Evolutionary conservation across 1,140 invertebrate species (phyloP), one percentile per base, ranked within the genome.

Genomic region (Drosophila murphyi): DNA sequence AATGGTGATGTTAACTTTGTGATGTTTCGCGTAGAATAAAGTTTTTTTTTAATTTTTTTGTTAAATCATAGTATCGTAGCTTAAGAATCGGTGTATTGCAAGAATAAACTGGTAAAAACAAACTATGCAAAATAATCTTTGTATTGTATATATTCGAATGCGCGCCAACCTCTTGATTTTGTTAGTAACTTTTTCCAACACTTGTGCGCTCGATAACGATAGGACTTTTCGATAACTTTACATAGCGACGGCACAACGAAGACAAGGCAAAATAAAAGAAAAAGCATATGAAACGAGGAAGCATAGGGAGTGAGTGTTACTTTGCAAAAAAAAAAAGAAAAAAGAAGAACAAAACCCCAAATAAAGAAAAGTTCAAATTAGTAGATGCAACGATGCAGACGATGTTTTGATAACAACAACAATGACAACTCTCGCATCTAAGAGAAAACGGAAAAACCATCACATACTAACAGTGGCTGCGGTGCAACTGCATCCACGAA

Each of bases 251-350:
- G 68, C 52, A 71, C 43, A 64, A 48, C 52, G 59, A 72, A 76
- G 68, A 72, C 68, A 71, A 76, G 67, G 68, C 68, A 76, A 71
- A 75, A 76, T 52, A 64, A 64, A 70, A 72, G 55, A 71, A 76
- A 76, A 76, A 62, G 60, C 60, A 76, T 71, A 75, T 70, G 72
- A 74, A 75, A 72, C 63, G 48, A 68, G 71, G 57, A 52, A 75
- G 72, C 72, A 70, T 63, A 72, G 61, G 73, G 73, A 76, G 73
- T 76, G 73, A 76, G 73, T 76, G 73, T 76, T 76, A 76, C 73
- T 76, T 72, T 72, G 69, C 70, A 68, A 67, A 65, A 71, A 35
- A n/a, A 63, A 65, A 62, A 56, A 52, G 56, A 70, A 73, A 67
- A 55, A 73, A 48, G 64, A 62, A 56, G 55, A 76, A 61, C 55